Evolutionary conservation across 2,113 vertebrate genomes (phyloP).

Genomic region (Carollia perspicillata): DNA sequence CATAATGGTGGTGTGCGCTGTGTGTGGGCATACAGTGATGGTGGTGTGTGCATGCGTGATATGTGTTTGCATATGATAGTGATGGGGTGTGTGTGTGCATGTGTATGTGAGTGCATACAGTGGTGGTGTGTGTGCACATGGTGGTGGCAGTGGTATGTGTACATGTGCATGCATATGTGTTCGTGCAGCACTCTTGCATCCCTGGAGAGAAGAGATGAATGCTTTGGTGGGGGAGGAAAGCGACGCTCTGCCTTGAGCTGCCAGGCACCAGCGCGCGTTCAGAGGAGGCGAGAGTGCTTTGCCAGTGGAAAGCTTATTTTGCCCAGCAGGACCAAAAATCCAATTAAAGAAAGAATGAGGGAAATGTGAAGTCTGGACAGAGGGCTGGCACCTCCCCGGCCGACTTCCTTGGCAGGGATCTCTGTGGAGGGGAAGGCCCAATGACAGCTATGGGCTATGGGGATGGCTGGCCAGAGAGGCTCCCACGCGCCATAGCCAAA

Average conservation of each 20-base stretch:
- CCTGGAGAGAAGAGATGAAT: slow-evolving; percentile 45
- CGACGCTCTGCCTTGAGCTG: not conserved
- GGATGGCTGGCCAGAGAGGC: slow-evolving; percentile 39
- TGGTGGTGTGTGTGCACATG: not conserved
- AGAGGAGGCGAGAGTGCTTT: slow-evolving; percentile 56
- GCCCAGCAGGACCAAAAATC: slow-evolving; percentile 78
- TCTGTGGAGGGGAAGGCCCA: slow-evolving; percentile 35
- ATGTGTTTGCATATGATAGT: too few relatives aligned
- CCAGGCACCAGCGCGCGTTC: slow-evolving; percentile 48
- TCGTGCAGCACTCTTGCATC: not conserved
- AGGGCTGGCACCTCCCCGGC: slow-evolving; percentile 61
- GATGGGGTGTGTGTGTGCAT: not conserved
- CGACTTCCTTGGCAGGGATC: slow-evolving; percentile 67
- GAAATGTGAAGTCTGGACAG: slow-evolving; percentile 71
- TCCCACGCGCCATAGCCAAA: slow-evolving; percentile 40
- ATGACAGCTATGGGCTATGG: slow-evolving; percentile 28
- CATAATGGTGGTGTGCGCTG: not conserved
- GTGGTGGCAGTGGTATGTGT: not conserved
- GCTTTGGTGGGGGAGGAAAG: not conserved
- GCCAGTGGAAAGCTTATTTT: slow-evolving; percentile 73
- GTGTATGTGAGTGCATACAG: too few relatives aligned
- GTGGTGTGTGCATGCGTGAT: not conserved
- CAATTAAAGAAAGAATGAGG: slow-evolving; percentile 79
- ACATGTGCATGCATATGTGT: not conserved
- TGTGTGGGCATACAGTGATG: not conserved